A percentile compares a stretch with the other conserved stretches of the same genome.
These are phyloP conservation scores for Acronicta aceris DNA, from an alignment of 2,888 invertebrate species.

Conservation along the genomic window DNA sequence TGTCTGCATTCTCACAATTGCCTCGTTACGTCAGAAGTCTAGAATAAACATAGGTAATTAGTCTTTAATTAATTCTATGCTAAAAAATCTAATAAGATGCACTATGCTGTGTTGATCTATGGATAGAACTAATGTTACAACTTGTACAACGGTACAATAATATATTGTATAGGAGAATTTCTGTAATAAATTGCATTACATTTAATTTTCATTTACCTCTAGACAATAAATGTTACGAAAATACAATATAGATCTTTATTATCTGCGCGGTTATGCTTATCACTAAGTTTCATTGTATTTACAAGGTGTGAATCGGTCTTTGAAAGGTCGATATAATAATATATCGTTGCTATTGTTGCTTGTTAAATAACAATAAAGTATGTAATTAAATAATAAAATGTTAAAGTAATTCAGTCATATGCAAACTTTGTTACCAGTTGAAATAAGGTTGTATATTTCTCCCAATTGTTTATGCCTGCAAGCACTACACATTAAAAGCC, in stretches of 20 bases:
- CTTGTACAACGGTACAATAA: too few species aligned
- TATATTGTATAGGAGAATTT: too few species aligned
- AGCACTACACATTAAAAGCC: constrained; percentile 2
- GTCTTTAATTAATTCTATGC: constrained; percentile 2
- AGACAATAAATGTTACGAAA: too few species aligned
- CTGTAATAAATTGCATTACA: too few species aligned
- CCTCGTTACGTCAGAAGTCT: constrained; percentile 3
- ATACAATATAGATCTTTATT: too few species aligned
- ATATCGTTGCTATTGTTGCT: too few species aligned
- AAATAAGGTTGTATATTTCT: neutral
- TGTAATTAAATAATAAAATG: too few species aligned
- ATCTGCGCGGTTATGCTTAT: too few species aligned
- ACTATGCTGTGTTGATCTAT: neutral
- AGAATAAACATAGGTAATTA: neutral
- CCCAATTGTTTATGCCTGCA: neutral
- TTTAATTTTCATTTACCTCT: too few species aligned
- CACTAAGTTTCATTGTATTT: neutral
- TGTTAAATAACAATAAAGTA: too few species aligned
- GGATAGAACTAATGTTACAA: neutral
- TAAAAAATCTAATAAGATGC: neutral
- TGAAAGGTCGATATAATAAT: neutral
- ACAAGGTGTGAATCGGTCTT: neutral
- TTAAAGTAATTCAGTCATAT: too few species aligned
- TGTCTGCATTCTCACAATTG: constrained; percentile 2
- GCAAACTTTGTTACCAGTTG: too few species aligned